Evolutionary conservation across 2,113 vertebrate species (phyloP), one percentile per base, ranked within the genome.

Genomic region (Brevimyrus niger): DNA sequence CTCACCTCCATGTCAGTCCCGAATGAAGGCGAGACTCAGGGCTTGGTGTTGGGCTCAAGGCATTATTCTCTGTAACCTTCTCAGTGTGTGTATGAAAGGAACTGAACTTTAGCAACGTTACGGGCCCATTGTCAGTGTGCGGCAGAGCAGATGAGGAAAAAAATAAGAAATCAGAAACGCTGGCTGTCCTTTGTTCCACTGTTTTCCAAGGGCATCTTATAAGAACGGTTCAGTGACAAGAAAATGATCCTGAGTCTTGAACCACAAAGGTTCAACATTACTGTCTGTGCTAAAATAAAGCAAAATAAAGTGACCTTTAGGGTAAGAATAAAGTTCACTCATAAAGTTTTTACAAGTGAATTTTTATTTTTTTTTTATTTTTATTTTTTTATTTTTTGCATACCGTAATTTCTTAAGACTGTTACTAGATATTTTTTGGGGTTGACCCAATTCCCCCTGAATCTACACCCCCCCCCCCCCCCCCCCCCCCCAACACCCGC

Each of bases 21-120:
- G 23, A 13, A 11, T 10, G 35, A 80, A 53, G 23, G 47, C 6
- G 11, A 42, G 65, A n/a, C 48, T 3, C 13, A 2, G 47, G 46
- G 23, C 27, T 86, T 47, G 21, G 50, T 1, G 46, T 19, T 13
- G 85, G 13, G 48, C 50, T 87, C 31, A 15, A 27, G 35, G 9
- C 15, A 31, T 89, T 89, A 89, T 89, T 82, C 48, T 76, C 88
- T 9, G 5, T 89, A 80, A 53, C 47, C 48, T 53, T 82, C 69
- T 50, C 21, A n/a, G 73, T 35, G 47, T 13, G 47, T 80, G 47
- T 27, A 23, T 44, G n/a, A 21, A 48, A 23, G 47, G 35, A 17
- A 51, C 51, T 21, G 88, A 88, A 44, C 58, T 44, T 61, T 88
- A 46, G 61, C 58, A 15, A 47, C 8, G 35, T 88, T 69, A 69